Evolutionary conservation across 2,113 vertebrate genomes (phyloP), one percentile per base, ranked within the genome.

Genomic region (Periophthalmodon schlosseri): DNA sequence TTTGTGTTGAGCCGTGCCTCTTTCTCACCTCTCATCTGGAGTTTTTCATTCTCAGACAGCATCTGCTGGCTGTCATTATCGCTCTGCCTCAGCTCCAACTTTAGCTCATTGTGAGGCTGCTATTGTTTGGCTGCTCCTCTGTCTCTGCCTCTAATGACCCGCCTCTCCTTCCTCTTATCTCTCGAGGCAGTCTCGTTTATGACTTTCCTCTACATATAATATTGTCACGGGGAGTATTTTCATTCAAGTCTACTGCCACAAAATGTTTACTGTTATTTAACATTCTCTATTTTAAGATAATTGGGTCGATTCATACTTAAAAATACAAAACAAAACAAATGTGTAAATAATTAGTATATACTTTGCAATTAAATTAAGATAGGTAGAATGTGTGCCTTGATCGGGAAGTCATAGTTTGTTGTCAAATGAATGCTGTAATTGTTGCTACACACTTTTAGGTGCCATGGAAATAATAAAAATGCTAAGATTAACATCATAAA

Each of bases 61-160:
- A 70, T 87, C 71, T 82, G 82, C 73, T 79, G 67, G 65, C 79
- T 72, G 72, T 57, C 75, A 76, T 75, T 57, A 64, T 69, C 47
- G 4, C 54, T 75, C 58, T 11, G 57, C 44, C 60, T 85, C 23
- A 4, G 50, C 74, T 82, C 68, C 44, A 77, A 87, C 79, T 80
- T 75, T 63, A 49, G 36, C 69, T 8, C 50, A 34, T 61, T 61
- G n/a, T 39, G 63, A 8, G 76, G 52, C 63, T 18, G 60, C 47
- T 21, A 56, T 56, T 56, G 52, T 56, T 56, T 56, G 66, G 52
- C 83, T 72, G 74, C 61, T 76, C 39, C 9, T 56, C 52, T 21
- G 52, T 56, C n/a, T 56, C 52, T n/a, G 52, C 20, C n/a, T n/a
- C 52, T 56, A 56, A 56, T n/a, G 52, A 56, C 52, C 52, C 9